These are phyloP conservation scores for Acrocephalus scirpaceus DNA, from an alignment of 2,797 vertebrate genomes.

Conservation along the genomic window DNA sequence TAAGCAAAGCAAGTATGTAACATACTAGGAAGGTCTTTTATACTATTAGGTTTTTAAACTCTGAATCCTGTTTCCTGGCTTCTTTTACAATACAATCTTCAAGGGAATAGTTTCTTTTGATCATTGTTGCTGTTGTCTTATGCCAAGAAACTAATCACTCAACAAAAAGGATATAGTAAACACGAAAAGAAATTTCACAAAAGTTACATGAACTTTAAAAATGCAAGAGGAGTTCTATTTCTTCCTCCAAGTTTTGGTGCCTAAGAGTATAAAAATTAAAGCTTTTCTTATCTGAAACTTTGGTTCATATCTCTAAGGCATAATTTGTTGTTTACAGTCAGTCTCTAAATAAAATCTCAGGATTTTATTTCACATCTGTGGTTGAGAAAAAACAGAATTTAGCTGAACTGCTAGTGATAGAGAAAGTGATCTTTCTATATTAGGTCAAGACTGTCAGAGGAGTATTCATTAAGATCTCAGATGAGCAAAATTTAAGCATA, in stretches of 20 bases:
- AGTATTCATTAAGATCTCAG: not conserved
- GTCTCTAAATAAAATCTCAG: not conserved
- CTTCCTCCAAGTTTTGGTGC: not conserved
- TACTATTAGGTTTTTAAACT: not conserved
- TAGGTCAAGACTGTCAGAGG: not conserved
- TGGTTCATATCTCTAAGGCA: not conserved
- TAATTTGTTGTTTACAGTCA: conserved; percentile 13
- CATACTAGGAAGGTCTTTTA: not conserved
- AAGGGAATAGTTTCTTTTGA: not conserved
- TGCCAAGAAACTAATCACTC: conserved; percentile 6
- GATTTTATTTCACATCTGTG: conserved; percentile 20
- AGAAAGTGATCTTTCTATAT: not conserved
- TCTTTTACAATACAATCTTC: not conserved
- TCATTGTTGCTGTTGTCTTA: not conserved
- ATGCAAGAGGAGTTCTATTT: not conserved
- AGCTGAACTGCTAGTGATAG: not conserved
- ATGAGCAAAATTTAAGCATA: not conserved
- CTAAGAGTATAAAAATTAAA: not conserved
- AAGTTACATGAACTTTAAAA: conserved; percentile 14
- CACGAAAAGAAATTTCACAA: not conserved
- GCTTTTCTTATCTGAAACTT: conserved; percentile 3
- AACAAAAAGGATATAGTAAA: not conserved
- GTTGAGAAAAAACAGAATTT: not conserved
- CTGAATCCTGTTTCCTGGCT: conserved; percentile 1
- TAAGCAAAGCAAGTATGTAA: not conserved